Evolutionary conservation across 2,888 invertebrate species (phyloP), one percentile per base, ranked within the genome.

Genomic region (Caenorhabditis sulstoni): DNA sequence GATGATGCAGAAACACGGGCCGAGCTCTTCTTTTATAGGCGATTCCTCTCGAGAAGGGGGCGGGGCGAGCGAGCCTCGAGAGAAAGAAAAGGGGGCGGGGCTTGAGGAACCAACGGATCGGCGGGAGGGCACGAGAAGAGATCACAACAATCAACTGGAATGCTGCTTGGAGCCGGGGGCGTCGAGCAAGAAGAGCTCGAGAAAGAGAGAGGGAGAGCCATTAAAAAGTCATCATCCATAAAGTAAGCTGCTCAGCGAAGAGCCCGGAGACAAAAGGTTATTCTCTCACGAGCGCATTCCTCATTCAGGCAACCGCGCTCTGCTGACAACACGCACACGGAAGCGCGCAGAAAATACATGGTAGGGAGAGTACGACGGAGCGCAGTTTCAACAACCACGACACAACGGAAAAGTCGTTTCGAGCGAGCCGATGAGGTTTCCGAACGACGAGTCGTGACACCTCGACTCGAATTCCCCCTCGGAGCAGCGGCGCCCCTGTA

Each of bases 21-120:
- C 29, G 29, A 14, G 52, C 29, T 7, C 52, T 16, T 53, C 53
- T 53, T 53, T 53, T 53, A 53, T 53, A 53, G 29, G 53, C 53
- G 53, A 29, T 9, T 16, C 29, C n/a, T 14, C 52, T 52, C 52
- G 23, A 14, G 52, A 53, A 37, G 20, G n/a, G 37, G 53, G 53
- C 53, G 53, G 29, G 18, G 53, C 18, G n/a, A 53, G 29, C 16
- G 53, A 35, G 22, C 62, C 50, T 29, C 22, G n/a, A 18, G 37
- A n/a, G n/a, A n/a, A n/a, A n/a, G n/a, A n/a, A n/a, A n/a, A n/a
- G n/a, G 7, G 64, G 52, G 64, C 64, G 52, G 64, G 41, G 37
- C 41, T 23, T 35, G n/a, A 58, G 44, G 44, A 22, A 23, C 22
- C 58, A 37, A 5, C 18, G 20, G 22, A 20, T 11, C 29, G 41